Evolutionary conservation across 1,140 invertebrate genomes (phyloP).

Genomic region (Heliconius eleuchia): DNA sequence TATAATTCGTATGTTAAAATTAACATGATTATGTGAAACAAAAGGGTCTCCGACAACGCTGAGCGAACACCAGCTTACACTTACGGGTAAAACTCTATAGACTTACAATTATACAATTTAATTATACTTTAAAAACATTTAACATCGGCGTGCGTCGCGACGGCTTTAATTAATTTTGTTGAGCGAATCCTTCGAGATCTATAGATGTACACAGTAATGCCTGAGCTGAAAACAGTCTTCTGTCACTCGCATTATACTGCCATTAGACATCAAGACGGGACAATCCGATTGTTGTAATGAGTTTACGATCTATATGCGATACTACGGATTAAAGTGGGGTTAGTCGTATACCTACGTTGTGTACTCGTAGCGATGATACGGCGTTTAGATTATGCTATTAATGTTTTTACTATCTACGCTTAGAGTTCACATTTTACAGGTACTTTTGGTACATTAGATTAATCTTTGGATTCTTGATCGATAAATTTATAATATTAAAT

Average conservation of each 20-base stretch:
- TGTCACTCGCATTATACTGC: slow-evolving; percentile 42
- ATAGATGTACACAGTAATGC: neutral
- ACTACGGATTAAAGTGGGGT: neutral
- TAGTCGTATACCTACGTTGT: neutral
- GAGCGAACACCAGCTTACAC: neutral
- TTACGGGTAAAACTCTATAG: neutral
- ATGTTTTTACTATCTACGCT: too few species aligned
- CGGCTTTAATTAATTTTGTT: slow-evolving; percentile 47
- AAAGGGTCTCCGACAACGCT: neutral
- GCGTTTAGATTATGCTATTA: too few species aligned
- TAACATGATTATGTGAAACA: too few species aligned
- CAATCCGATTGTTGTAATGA: slow-evolving; percentile 15
- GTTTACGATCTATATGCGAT: neutral
- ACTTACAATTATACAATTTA: neutral
- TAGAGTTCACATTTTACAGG: too few species aligned
- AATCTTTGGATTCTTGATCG: too few species aligned
- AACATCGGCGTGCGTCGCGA: slow-evolving; percentile 6
- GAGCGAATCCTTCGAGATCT: slow-evolving; percentile 40
- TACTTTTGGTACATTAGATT: too few species aligned
- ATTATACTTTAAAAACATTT: slow-evolving; percentile 2
- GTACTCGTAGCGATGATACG: too few species aligned
- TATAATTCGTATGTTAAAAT: too few species aligned
- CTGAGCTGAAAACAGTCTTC: slow-evolving; percentile 39
- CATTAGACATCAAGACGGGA: slow-evolving; percentile 26
- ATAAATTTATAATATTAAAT: too few species aligned